Conservation (phyloP, 2,888 invertebrate genomes). For the Villa cingulata region DNA sequence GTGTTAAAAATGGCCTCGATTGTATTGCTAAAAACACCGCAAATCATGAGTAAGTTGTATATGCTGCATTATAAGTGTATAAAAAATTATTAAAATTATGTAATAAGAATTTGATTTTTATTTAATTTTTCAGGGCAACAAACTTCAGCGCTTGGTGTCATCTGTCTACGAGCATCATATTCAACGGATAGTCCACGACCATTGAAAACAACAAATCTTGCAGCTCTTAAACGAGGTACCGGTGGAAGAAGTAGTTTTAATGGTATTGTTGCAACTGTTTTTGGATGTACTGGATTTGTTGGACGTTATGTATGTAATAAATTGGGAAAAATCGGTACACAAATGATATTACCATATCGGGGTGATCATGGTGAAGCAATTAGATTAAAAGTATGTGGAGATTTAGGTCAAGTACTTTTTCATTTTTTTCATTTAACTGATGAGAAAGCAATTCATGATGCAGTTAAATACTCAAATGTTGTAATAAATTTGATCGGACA, state of each 20-base stretch:
- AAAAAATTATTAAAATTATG: too few relatives aligned
- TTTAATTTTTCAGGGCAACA: too few relatives aligned
- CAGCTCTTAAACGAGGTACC: conserved; percentile 64
- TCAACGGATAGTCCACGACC: conserved; percentile 29
- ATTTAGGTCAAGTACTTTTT: conserved; percentile 89
- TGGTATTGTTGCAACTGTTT: conserved; percentile 95
- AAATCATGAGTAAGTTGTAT: too few relatives aligned
- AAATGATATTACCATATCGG: conserved; percentile 86
- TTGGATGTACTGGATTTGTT: conserved; percentile 81
- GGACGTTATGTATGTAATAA: conserved; percentile 80
- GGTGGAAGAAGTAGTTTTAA: conserved; percentile 93
- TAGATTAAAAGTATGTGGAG: conserved; percentile 73
- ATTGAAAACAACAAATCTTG: conserved; percentile 42
- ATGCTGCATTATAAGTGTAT: too few relatives aligned
- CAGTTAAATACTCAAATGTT: conserved; percentile 89
- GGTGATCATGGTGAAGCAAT: conserved; percentile 68
- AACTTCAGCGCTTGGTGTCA: conserved; percentile 18
- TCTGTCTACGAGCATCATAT: conserved; percentile 25
- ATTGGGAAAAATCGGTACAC: conserved; percentile 74
- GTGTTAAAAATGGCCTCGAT: too few relatives aligned
- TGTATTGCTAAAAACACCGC: too few relatives aligned
- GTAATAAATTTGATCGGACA: conserved; percentile 90
- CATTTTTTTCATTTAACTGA: conserved; percentile 73
- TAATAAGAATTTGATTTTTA: too few relatives aligned
- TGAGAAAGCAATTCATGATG: conserved; percentile 70